phyloP scores from a whole-genome alignment of 2,113 vertebrate species.

The Balaenoptera acutorostrata region DNA sequence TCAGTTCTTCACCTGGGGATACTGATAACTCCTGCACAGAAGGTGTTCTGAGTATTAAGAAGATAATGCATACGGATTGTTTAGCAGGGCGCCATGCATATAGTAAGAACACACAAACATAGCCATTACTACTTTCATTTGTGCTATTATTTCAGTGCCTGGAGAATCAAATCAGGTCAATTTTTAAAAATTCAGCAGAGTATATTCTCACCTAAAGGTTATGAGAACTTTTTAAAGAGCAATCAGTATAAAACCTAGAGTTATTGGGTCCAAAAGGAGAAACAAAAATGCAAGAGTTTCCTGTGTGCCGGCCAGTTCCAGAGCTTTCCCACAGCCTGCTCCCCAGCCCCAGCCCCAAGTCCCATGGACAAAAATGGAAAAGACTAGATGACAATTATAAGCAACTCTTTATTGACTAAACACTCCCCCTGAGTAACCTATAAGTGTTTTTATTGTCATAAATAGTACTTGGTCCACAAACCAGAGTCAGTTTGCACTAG shows the following conservation, averaged over 20 bases:
- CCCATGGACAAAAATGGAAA: not conserved
- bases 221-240: not conserved
- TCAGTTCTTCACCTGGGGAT: rapidly evolving
- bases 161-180: not conserved
- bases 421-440: not conserved
- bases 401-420: not conserved
- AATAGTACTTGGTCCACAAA: not conserved
- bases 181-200: not conserved
- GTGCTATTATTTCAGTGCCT: not conserved
- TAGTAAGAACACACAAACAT: rapidly evolving
- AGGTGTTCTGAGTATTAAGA: not conserved
- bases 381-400: not conserved
- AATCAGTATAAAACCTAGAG: not conserved
- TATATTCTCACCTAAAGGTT: not conserved
- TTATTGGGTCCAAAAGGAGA: not conserved
- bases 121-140: too few relatives aligned
- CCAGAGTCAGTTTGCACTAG: not conserved
- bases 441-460: not conserved
- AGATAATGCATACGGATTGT: rapidly evolving
- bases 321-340: too few relatives aligned
- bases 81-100: rapidly evolving
- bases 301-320: rapidly evolving
- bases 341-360: too few relatives aligned
- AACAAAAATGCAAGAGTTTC: not conserved
- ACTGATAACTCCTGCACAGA: rapidly evolving